These are phyloP conservation scores for Fragum whitleyi DNA, from an alignment of 2,888 invertebrate genomes.

Conservation along the genomic window DNA sequence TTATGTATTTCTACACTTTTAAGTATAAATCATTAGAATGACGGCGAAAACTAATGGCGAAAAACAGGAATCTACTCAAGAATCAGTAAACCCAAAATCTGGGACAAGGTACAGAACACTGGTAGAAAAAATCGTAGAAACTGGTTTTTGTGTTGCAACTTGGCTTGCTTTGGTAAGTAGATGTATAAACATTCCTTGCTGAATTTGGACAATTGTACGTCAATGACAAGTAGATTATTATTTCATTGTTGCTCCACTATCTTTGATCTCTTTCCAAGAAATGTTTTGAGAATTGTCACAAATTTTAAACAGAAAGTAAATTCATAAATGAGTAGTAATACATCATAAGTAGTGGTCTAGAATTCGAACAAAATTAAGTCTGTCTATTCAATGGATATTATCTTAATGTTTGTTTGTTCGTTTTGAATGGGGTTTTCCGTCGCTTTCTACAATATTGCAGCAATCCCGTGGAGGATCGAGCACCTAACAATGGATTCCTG, in stretches of 20 bases:
- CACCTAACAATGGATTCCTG: too few relatives aligned
- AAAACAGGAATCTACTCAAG: neutral
- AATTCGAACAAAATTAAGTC: too few relatives aligned
- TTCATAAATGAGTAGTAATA: too few relatives aligned
- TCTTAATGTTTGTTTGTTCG: neutral
- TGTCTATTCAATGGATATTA: neutral
- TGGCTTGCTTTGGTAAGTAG: slow-evolving; percentile 52
- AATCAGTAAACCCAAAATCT: neutral
- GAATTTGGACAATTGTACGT: too few relatives aligned
- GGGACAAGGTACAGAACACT: slow-evolving; percentile 10
- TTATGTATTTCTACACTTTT: too few relatives aligned
- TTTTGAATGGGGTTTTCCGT: neutral
- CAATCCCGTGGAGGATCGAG: neutral
- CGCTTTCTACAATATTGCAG: neutral
- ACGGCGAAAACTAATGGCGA: neutral
- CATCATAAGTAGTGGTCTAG: too few relatives aligned
- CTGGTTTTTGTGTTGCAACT: slow-evolving; percentile 45
- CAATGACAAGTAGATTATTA: too few relatives aligned
- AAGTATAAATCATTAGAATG: neutral
- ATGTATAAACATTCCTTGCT: neutral
- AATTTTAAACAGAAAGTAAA: too few relatives aligned
- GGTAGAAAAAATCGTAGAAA: slow-evolving; percentile 42
- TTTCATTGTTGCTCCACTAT: too few relatives aligned
- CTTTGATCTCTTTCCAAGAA: too few relatives aligned
- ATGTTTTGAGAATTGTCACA: too few relatives aligned